These are phyloP conservation scores for Panthera tigris DNA, from an alignment of 2,113 vertebrate genomes.

Conservation along the genomic window DNA sequence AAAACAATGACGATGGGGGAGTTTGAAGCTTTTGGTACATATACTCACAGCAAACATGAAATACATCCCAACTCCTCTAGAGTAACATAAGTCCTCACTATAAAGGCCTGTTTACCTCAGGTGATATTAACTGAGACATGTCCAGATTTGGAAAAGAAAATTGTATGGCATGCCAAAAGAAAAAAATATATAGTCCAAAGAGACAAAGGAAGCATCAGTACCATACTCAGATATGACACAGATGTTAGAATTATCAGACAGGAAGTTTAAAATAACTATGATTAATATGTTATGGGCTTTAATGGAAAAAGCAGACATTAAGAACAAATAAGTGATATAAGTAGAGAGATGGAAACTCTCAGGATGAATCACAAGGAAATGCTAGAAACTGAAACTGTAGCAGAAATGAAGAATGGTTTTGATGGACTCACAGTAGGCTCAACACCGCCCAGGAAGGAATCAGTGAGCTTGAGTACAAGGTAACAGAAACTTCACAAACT, in stretches of 20 bases:
- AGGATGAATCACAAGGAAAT: constrained; percentile 41
- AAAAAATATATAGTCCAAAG: not conserved
- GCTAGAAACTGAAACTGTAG: not conserved
- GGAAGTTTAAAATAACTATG: constrained; percentile 16
- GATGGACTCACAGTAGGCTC: not conserved
- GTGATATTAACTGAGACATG: not conserved
- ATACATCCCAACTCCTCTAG: not conserved
- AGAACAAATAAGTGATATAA: not conserved
- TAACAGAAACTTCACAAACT: constrained; percentile 11
- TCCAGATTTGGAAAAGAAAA: not conserved
- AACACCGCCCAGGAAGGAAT: not conserved
- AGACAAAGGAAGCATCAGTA: not conserved
- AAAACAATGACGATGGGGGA: not conserved
- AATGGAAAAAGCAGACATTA: constrained; percentile 19
- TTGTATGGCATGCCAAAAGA: not conserved
- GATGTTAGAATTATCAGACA: constrained; percentile 37
- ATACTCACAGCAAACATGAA: not conserved
- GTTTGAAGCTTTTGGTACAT: constrained; percentile 4
- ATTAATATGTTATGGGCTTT: constrained; percentile 9
- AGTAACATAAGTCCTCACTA: not conserved
- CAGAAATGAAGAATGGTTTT: constrained; percentile 18
- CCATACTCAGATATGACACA: constrained; percentile 21
- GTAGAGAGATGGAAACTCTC: not conserved
- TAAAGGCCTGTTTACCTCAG: not conserved
- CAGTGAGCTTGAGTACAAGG: not conserved